Evolutionary conservation across 2,113 vertebrate genomes (phyloP), one percentile per base, ranked within the genome.

Genomic region (Pelobates fuscus): DNA sequence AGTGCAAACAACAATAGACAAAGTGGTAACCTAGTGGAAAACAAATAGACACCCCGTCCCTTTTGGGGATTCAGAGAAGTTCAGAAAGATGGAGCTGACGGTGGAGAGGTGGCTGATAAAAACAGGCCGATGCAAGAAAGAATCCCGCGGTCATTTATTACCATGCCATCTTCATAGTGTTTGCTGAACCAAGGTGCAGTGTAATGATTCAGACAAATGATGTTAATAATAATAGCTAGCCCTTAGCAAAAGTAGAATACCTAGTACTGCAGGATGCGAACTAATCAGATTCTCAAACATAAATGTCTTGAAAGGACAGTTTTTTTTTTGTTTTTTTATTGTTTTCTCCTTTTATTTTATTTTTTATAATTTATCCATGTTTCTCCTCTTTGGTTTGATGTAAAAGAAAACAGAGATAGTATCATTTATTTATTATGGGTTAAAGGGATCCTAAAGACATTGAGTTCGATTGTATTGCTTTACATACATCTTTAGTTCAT

Each of bases 1-100:
- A 95, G 95, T 95, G 92, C 93, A 98, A 97, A 98, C 94, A 98
- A 94, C 95, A 95, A 92, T 91, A 93, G 94, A 93, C 93, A 93
- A 94, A 95, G 92, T 89, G 86, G 93, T 92, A 93, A 96, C 94
- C 94, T 94, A 92, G 92, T 94, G 92, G 94, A 95, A 95, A 98
- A 98, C 94, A 97, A 96, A 98, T 96, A 92, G 93, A 94, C 85
- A 88, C 89, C 88, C 90, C 83, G 81, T 96, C 94, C 95, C 96
- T 95, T 91, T 88, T 95, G 96, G 96, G 95, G 94, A 95, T 95
- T 93, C 83, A 80, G 87, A 86, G 90, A 89, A 88, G 84, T 88
- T 91, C 89, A 88, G 89, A 92, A 90, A 86, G 92, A 94, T 90
- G 88, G 90, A 86, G 87, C 89, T 91, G 90, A 88, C 81, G 86